Percentiles rank a stretch among this genome's conserved stretches.
Evolutionary conservation across 2,113 vertebrate species (phyloP).

Genomic region (Ancistrus triradiatus): DNA sequence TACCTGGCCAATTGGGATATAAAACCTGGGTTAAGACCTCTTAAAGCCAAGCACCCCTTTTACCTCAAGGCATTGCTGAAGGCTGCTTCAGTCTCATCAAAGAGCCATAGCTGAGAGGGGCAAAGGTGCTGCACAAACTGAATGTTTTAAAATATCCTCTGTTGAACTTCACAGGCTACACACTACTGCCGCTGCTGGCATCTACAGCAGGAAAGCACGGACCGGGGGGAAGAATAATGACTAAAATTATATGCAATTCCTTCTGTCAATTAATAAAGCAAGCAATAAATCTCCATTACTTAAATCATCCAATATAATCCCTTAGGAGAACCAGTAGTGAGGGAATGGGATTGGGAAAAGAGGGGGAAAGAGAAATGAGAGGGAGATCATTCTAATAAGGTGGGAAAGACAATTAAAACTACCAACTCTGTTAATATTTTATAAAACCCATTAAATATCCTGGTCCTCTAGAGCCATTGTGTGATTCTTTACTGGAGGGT

Average conservation of each 20-base stretch:
- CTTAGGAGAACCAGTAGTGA: conserved; percentile 17
- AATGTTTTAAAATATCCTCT: conserved; percentile 10
- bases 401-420: conserved; percentile 51
- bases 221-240: conserved; percentile 31
- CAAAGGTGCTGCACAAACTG: too few relatives aligned
- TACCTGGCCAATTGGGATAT: too few relatives aligned
- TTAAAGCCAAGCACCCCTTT: too few relatives aligned
- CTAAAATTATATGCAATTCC: conserved; percentile 37
- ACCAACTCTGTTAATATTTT: conserved; percentile 52
- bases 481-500: conserved; percentile 48
- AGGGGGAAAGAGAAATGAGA: conserved; percentile 7
- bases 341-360: not conserved
- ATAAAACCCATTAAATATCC: conserved; percentile 50
- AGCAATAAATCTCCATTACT: conserved; percentile 43
- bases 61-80: too few relatives aligned
- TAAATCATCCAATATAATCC: conserved; percentile 39
- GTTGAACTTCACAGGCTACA: conserved; percentile 6
- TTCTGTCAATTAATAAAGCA: conserved; percentile 46
- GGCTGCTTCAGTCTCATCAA: too few relatives aligned
- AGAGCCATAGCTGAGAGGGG: too few relatives aligned
- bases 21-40: too few relatives aligned
- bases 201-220: conserved; percentile 7
- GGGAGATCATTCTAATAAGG: conserved; percentile 38
- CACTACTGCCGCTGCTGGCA: not conserved
- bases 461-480: conserved; percentile 28